A percentile compares a stretch with the other conserved stretches of the same genome.
Conservation (phyloP, 2,113 vertebrate genomes). For the Bubo blakistoni region DNA sequence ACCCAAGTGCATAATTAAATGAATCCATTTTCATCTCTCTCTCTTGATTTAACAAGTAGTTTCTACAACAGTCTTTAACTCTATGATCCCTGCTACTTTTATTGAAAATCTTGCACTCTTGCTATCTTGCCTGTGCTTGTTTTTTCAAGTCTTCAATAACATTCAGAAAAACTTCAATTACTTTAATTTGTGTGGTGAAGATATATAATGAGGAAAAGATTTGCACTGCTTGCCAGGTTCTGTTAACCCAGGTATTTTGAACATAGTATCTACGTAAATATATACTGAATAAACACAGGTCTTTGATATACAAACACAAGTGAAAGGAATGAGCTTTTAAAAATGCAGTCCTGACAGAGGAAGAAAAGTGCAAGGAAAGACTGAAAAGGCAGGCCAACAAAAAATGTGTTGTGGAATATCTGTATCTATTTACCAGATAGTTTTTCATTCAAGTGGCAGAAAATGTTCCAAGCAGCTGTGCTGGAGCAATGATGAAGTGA, state of each 20-base stretch:
- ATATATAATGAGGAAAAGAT: neutral
- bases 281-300: neutral
- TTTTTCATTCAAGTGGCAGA: neutral
- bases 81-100: neutral
- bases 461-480: neutral
- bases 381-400: neutral
- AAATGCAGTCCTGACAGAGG: neutral
- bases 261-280: neutral
- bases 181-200: neutral
- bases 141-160: neutral
- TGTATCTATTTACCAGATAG: neutral
- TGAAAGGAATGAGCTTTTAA: neutral
- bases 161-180: neutral
- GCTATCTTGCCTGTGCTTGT: neutral
- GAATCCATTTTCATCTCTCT: neutral
- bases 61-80: neutral
- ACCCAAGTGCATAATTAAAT: slow-evolving; percentile 14
- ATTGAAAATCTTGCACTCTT: neutral
- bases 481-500: neutral
- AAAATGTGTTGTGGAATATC: neutral
- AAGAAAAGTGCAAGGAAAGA: neutral
- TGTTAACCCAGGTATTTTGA: slow-evolving; percentile 8
- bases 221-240: neutral
- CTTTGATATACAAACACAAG: neutral
- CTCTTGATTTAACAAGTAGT: neutral